Evolutionary conservation across 2,113 vertebrate genomes (phyloP).

Genomic region (Pseudorhombus dupliciocellatus): DNA sequence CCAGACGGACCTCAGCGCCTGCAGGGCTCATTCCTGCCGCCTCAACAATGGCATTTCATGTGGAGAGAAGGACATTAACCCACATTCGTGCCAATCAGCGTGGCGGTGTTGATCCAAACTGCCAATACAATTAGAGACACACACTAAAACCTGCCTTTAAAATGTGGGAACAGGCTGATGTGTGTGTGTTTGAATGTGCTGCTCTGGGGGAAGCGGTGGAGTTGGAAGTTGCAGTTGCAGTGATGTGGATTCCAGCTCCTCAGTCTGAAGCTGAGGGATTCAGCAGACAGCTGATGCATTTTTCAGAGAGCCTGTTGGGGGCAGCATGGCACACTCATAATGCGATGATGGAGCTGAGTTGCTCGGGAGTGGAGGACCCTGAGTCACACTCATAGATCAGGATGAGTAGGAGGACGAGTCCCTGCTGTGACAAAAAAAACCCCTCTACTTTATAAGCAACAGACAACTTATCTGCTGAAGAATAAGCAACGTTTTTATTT

Average conservation of each 20-base stretch:
- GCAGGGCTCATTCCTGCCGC: constrained; percentile 63
- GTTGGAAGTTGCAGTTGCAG: constrained; percentile 6
- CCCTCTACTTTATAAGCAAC: background rate
- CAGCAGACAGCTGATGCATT: constrained; percentile 37
- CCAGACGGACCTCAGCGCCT: constrained; percentile 43
- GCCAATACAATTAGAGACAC: constrained; percentile 17
- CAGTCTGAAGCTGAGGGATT: constrained; percentile 23
- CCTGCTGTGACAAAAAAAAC: background rate
- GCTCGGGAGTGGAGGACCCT: constrained; percentile 20
- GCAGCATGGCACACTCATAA: constrained; percentile 80
- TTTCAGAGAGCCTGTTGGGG: constrained; percentile 72
- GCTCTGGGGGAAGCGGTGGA: constrained; percentile 4
- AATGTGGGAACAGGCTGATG: constrained; percentile 1
- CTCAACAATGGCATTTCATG: constrained; percentile 56
- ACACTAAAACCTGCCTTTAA: background rate
- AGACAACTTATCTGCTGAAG: background rate
- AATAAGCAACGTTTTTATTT: background rate
- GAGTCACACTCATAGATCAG: constrained; percentile 38
- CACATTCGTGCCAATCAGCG: constrained; percentile 70
- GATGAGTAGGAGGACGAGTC: too few relatives aligned
- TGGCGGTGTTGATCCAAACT: constrained; percentile 18
- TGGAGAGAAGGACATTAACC: constrained; percentile 63
- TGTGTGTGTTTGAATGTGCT: too few relatives aligned
- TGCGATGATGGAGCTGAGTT: constrained; percentile 55
- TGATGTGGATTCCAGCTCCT: constrained; percentile 34